Conservation (phyloP, 2,797 vertebrate species). For the Micromesistius poutassou region DNA sequence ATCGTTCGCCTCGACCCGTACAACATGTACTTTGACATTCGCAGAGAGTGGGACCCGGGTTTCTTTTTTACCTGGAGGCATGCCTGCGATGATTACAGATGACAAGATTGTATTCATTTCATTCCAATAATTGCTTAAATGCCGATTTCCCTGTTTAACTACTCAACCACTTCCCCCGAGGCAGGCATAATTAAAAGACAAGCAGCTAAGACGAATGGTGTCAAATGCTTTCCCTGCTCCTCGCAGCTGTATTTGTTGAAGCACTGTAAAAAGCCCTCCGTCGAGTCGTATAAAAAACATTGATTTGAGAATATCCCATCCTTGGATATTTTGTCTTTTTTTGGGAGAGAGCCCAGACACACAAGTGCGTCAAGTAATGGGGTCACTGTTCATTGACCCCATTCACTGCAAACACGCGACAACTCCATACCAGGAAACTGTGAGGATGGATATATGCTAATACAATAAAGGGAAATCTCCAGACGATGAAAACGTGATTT, state of each 20-base stretch:
- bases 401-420: too few relatives aligned
- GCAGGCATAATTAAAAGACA: slow-evolving; percentile 79
- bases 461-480: too few relatives aligned
- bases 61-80: slow-evolving; percentile 75
- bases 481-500: too few relatives aligned
- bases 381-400: too few relatives aligned
- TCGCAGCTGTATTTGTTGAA: background rate
- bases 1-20: background rate
- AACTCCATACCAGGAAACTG: too few relatives aligned
- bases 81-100: slow-evolving; percentile 81
- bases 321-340: too few relatives aligned
- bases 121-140: slow-evolving; percentile 83
- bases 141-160: slow-evolving; percentile 82
- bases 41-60: slow-evolving; percentile 4
- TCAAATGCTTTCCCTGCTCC: slow-evolving; percentile 52
- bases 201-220: slow-evolving; percentile 72
- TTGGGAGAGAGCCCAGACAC: too few relatives aligned
- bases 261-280: too few relatives aligned
- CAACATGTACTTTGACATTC: background rate
- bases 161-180: slow-evolving; percentile 72
- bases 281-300: too few relatives aligned
- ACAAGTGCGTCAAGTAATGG: too few relatives aligned
- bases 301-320: too few relatives aligned
- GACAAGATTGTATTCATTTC: slow-evolving; percentile 81
- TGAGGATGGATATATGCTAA: too few relatives aligned